Percentiles rank a stretch among this genome's conserved stretches.
Conservation (phyloP, 2,888 invertebrate genomes). For the Alitta virens region DNA sequence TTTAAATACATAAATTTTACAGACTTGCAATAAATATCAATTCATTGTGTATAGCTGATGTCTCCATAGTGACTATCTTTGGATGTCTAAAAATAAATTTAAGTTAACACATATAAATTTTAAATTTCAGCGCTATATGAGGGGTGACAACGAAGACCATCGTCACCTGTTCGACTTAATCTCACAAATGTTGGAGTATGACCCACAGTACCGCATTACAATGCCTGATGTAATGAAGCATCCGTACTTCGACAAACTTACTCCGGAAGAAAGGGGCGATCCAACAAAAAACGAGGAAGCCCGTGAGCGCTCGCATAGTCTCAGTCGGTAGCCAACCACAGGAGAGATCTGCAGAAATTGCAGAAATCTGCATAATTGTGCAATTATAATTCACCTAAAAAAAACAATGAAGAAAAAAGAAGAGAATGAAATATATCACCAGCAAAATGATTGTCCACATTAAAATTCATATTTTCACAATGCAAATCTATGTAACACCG, state of each 20-base stretch:
- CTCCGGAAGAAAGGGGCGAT: constrained; percentile 26
- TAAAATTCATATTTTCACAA: too few species aligned
- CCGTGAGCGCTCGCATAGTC: constrained; percentile 47
- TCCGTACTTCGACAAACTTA: constrained; percentile 73
- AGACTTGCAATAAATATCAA: too few species aligned
- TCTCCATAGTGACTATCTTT: neutral
- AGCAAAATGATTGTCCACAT: too few species aligned
- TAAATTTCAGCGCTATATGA: constrained; percentile 76
- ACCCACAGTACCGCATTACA: constrained; percentile 85
- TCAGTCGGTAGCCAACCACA: constrained; percentile 41
- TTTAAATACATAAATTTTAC: too few species aligned
- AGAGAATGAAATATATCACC: too few species aligned
- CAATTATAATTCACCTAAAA: too few species aligned
- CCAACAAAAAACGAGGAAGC: constrained; percentile 32
- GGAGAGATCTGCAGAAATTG: neutral
- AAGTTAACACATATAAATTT: neutral
- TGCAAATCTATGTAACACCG: too few species aligned
- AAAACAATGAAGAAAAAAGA: too few species aligned
- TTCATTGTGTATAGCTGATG: neutral
- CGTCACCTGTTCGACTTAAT: constrained; percentile 91
- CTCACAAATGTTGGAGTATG: constrained; percentile 94
- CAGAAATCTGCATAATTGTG: too few species aligned
- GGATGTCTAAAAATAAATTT: neutral
- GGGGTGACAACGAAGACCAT: constrained; percentile 85
- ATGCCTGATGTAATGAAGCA: constrained; percentile 85